Evolutionary conservation across 30 jellyfish, hydroid and myxozoan genomes (phyloP), one percentile per base, ranked within the genome.

Genomic region (Rhopilema esculentum): DNA sequence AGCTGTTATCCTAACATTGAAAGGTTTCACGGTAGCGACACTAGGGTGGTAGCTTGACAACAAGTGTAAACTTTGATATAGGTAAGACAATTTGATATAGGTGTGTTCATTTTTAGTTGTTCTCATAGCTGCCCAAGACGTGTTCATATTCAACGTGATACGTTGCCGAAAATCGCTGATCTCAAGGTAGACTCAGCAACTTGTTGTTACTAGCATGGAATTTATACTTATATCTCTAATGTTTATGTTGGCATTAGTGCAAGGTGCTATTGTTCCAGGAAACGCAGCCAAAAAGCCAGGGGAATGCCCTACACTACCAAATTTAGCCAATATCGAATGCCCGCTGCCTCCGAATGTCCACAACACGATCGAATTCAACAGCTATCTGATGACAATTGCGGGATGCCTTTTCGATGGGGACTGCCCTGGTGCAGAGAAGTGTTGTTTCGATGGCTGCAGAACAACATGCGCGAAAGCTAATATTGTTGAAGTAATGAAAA

Each of bases 361-460:
- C 24, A 66, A 63, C 29, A 78, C 65, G 1, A 75, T 29, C 0
- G 88, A 63, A 15, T 78, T 78, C 26, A 78, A 78, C 24, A 75
- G 65, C 48, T 78, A 24, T 78, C 65, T 78, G 29, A 62, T 27
- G 88, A 78, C 69, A 16, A 66, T 78, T 0, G 88, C 88, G 8
- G 88, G 26, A 31, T 78, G 88, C 24, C 70, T 78, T 4, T 32
- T 78, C 24, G 88, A 78, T 62, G 88, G 70, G 0, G 88, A 78
- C 28, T 78, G 88, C 69, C 32, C 25, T 16, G 88, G 88, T 4
- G 20, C 88, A 20, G 80, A 78, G 0, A 78, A 78, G 61, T 78
- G 88, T 65, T 78, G 88, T 63, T 78, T 78, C 49, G 88, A 78
- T 61, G 88, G 88, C 4, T 78, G 88, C 65, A 78, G n/a, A 20